A percentile compares a stretch with the other conserved stretches of the same genome.
These are phyloP conservation scores for Catostomus latipinnis DNA, from an alignment of 2,797 vertebrate genomes.

Conservation along the genomic window DNA sequence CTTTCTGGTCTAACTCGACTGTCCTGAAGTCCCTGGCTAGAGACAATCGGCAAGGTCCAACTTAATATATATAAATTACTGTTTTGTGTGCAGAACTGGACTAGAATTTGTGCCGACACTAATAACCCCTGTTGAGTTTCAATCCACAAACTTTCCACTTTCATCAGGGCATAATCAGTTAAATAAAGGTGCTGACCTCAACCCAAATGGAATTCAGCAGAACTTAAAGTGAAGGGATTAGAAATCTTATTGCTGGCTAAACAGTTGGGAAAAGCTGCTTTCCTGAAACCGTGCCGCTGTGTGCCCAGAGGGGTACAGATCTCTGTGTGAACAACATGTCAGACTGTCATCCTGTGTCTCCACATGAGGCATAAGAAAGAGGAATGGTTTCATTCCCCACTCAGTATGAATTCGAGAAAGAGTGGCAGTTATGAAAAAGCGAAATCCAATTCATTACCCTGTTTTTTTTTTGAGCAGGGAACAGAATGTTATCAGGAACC, in stretches of 20 bases:
- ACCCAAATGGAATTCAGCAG: constrained; percentile 46
- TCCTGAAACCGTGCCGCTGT: constrained; percentile 29
- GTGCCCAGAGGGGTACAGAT: not conserved
- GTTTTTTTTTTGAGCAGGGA: constrained; percentile 22
- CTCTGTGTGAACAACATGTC: constrained; percentile 38
- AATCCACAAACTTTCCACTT: constrained; percentile 50
- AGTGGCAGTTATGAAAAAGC: constrained; percentile 32
- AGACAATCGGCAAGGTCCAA: not conserved
- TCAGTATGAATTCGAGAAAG: constrained; percentile 33
- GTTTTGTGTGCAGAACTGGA: constrained; percentile 19
- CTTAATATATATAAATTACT: constrained; percentile 36
- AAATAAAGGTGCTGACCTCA: constrained; percentile 48
- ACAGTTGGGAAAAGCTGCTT: constrained; percentile 48
- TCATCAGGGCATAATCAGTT: constrained; percentile 41
- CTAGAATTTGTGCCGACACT: constrained; percentile 8
- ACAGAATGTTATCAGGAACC: constrained; percentile 58
- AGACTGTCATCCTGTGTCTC: constrained; percentile 47
- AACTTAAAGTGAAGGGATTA: constrained; percentile 46
- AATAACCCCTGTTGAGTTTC: constrained; percentile 37
- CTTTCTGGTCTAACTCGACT: not conserved
- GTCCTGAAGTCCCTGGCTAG: not conserved
- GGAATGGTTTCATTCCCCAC: constrained; percentile 46
- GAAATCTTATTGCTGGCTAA: constrained; percentile 43
- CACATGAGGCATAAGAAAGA: constrained; percentile 47
- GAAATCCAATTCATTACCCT: constrained; percentile 42